phyloP scores from a whole-genome alignment of 64 coral and sea anemone genomes.

The Orbicella faveolata region DNA sequence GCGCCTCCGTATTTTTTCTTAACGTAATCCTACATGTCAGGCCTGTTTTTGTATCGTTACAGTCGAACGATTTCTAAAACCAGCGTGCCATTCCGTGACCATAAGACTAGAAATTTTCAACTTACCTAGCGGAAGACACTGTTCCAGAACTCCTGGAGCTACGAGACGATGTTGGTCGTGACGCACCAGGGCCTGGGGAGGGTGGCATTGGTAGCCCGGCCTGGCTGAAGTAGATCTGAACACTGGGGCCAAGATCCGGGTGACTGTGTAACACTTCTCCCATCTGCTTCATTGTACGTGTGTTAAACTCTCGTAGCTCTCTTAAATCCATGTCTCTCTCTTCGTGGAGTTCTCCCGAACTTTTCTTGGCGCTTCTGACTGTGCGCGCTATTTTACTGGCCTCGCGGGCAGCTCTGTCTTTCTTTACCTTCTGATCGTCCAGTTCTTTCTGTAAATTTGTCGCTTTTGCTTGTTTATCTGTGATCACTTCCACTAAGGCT shows the following conservation, averaged over 20 bases:
- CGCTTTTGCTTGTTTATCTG: slow-evolving; percentile 80
- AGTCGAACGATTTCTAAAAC: no score
- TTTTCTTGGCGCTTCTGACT: slow-evolving; percentile 89
- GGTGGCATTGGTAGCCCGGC: slow-evolving; percentile 95
- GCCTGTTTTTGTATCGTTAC: no score
- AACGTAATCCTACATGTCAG: no score
- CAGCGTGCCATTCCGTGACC: no score
- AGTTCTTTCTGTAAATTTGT: slow-evolving; percentile 85
- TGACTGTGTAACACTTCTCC: slow-evolving; percentile 86
- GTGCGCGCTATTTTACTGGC: slow-evolving; percentile 88
- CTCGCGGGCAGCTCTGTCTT: slow-evolving; percentile 63
- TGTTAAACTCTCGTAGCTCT: slow-evolving; percentile 92
- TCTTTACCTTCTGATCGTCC: slow-evolving; percentile 89
- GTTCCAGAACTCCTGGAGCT: slow-evolving; percentile 85
- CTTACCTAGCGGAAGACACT: slow-evolving; percentile 80
- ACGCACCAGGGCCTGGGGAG: slow-evolving; percentile 82
- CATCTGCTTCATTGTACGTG: slow-evolving; percentile 94
- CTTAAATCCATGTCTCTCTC: slow-evolving; percentile 95
- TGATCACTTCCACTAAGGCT: slow-evolving; percentile 71
- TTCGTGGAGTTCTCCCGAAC: slow-evolving; percentile 84
- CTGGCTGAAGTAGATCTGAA: slow-evolving; percentile 96
- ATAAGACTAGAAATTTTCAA: background rate
- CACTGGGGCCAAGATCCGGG: slow-evolving; percentile 79
- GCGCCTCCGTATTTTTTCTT: no score
- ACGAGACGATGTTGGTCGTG: slow-evolving; percentile 74